Evolutionary conservation across 1,140 invertebrate species (phyloP).

Genomic region (Episyrphus balteatus): DNA sequence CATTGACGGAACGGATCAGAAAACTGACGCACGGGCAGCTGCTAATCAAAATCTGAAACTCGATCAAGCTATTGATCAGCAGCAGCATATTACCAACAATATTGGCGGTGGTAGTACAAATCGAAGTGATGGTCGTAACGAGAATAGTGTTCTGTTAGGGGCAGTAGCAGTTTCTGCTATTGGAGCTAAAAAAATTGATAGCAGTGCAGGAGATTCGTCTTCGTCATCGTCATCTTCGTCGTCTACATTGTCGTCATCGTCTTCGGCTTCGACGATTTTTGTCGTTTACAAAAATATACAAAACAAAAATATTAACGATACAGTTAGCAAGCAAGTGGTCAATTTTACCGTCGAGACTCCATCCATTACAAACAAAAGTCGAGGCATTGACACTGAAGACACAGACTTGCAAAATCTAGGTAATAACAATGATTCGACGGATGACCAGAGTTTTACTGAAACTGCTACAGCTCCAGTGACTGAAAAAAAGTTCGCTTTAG

Average conservation of each 20-base stretch:
- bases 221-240: conserved; percentile 13
- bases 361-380: conserved; percentile 6
- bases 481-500: conserved; percentile 22
- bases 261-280: conserved; percentile 21
- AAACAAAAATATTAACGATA: conserved; percentile 23
- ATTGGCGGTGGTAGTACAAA: neutral
- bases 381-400: conserved; percentile 18
- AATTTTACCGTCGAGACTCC: conserved; percentile 5
- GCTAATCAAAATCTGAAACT: neutral
- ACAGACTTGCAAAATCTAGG: conserved; percentile 26
- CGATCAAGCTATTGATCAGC: neutral
- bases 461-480: conserved; percentile 9
- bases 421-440: conserved; percentile 21
- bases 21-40: conserved; percentile 6
- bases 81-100: conserved; percentile 15
- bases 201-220: conserved; percentile 11
- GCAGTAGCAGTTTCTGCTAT: conserved; percentile 10
- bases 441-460: conserved; percentile 29
- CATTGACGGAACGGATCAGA: conserved; percentile 30
- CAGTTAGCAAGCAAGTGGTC: neutral
- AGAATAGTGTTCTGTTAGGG: conserved; percentile 1
- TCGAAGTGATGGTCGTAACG: neutral
- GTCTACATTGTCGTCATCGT: conserved; percentile 30
- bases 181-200: conserved; percentile 20
- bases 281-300: conserved; percentile 13